A percentile compares a stretch with the other conserved stretches of the same genome.
Conservation (phyloP, 2,888 invertebrate genomes). For the Nephrotoma flavescens region DNA sequence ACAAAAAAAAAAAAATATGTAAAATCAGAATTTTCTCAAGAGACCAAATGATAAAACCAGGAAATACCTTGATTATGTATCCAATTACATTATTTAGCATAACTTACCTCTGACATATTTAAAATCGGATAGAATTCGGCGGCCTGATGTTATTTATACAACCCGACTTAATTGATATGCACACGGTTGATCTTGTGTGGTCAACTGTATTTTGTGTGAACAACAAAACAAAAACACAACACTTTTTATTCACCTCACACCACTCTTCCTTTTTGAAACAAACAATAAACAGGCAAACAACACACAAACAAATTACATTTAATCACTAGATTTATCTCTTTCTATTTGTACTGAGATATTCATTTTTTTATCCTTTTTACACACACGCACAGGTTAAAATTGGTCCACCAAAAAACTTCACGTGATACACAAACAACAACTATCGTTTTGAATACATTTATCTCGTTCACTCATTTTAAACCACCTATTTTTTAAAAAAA, state of each 20-base stretch:
- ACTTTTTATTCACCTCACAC: neutral
- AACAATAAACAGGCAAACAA: neutral
- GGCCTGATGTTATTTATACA: neutral
- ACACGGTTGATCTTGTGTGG: neutral
- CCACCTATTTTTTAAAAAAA: neutral
- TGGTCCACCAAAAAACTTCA: neutral
- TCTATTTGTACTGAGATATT: neutral
- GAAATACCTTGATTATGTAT: neutral
- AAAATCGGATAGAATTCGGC: neutral
- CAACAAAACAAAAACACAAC: neutral
- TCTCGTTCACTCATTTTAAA: neutral
- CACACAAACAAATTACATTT: neutral
- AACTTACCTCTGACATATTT: neutral
- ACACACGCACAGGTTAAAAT: neutral
- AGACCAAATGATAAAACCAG: neutral
- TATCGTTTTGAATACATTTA: neutral
- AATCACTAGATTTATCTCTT: neutral
- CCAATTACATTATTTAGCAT: neutral
- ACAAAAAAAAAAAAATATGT: neutral
- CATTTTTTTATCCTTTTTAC: neutral
- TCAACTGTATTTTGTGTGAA: neutral
- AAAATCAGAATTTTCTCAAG: neutral
- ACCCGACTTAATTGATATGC: neutral
- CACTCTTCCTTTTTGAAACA: neutral
- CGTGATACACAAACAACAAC: neutral